A percentile compares a stretch with the other conserved stretches of the same genome.
These are phyloP conservation scores for Adoxophyes honmai DNA, from an alignment of 1,140 invertebrate species.

Conservation along the genomic window DNA sequence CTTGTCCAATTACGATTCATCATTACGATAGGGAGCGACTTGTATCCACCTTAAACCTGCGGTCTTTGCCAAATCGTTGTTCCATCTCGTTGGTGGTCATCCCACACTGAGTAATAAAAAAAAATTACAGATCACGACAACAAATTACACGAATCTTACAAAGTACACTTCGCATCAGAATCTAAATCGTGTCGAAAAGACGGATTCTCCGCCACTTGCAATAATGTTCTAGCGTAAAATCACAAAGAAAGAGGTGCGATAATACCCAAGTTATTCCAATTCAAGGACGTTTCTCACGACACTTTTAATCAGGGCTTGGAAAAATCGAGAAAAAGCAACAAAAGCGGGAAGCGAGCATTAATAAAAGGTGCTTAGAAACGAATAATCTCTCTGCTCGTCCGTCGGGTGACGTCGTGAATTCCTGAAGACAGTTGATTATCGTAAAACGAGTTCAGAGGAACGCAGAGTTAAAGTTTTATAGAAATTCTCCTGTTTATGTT, in stretches of 20 bases:
- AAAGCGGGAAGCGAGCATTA: constrained; percentile 25
- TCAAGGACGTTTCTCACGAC: constrained; percentile 1
- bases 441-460: constrained; percentile 44
- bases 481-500: background rate
- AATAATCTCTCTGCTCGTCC: constrained; percentile 28
- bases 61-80: too few species aligned
- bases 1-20: too few species aligned
- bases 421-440: constrained; percentile 56
- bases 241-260: constrained; percentile 6
- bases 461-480: constrained; percentile 7
- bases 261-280: constrained; percentile 10
- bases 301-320: constrained; percentile 2
- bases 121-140: too few species aligned
- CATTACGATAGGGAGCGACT: too few species aligned
- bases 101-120: too few species aligned
- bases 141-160: background rate
- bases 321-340: constrained; percentile 10
- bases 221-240: too few species aligned
- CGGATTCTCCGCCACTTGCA: too few species aligned
- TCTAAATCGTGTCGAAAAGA: too few species aligned
- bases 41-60: too few species aligned
- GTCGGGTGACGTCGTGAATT: constrained; percentile 23
- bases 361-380: constrained; percentile 38
- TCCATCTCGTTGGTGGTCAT: too few species aligned
- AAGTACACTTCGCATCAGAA: background rate